These are phyloP conservation scores for Catocala fraxini DNA, from an alignment of 2,888 invertebrate species.

Conservation along the genomic window DNA sequence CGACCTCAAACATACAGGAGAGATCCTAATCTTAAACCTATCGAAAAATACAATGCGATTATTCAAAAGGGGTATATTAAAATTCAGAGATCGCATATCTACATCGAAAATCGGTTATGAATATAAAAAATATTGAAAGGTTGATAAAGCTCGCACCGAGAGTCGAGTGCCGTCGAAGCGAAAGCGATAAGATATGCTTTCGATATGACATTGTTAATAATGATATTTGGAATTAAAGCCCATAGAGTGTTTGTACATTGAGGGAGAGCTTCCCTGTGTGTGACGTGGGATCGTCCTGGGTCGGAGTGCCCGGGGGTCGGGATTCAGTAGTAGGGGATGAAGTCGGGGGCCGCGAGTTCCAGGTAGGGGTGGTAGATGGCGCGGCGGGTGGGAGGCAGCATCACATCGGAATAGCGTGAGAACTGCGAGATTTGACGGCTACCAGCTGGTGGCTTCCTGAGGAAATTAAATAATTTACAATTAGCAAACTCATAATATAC, in stretches of 20 bases:
- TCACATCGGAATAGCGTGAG: conserved; percentile 83
- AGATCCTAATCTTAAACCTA: conserved; percentile 73
- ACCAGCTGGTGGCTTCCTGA: conserved; percentile 78
- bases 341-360: conserved; percentile 74
- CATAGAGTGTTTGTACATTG: conserved; percentile 70
- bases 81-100: conserved; percentile 71
- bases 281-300: conserved; percentile 58
- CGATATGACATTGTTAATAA: conserved; percentile 76
- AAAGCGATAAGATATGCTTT: conserved; percentile 81
- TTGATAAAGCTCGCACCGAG: conserved; percentile 71
- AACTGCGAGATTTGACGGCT: conserved; percentile 82
- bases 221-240: conserved; percentile 72
- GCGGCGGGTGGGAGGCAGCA: conserved; percentile 78
- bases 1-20: conserved; percentile 51
- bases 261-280: conserved; percentile 54
- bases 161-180: conserved; percentile 66
- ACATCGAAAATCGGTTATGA: conserved; percentile 71
- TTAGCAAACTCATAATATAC: background rate
- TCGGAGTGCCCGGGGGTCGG: conserved; percentile 40
- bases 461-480: background rate
- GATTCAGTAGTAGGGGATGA: conserved; percentile 77
- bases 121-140: conserved; percentile 77
- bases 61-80: conserved; percentile 71
- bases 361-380: conserved; percentile 73
- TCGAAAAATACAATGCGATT: conserved; percentile 80